Percentiles rank a stretch among this genome's conserved stretches.
Conservation (phyloP, 2,113 vertebrate genomes). For the Psammodynastes pulverulentus region DNA sequence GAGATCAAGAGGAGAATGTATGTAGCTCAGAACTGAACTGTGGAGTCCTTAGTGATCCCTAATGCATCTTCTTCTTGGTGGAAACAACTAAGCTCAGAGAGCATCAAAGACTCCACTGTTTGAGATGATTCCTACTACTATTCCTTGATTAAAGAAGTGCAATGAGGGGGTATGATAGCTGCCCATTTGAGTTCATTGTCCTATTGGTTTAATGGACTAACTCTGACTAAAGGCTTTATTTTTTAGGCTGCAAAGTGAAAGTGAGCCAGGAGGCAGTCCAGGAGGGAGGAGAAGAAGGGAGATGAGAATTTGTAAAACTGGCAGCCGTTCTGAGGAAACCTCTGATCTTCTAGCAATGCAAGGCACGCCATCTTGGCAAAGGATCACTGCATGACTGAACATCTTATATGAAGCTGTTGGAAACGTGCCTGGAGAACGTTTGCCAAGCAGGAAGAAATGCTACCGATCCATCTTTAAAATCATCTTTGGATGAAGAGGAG, state of each 20-base stretch:
- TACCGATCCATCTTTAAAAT: not conserved
- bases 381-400: not conserved
- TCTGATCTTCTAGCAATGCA: not conserved
- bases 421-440: not conserved
- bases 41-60: not conserved
- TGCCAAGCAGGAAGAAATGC: not conserved
- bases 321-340: not conserved
- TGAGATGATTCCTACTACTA: not conserved
- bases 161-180: not conserved
- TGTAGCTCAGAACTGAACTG: not conserved
- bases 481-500: not conserved
- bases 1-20: not conserved
- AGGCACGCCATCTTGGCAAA: not conserved
- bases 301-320: not conserved
- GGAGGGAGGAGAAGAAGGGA: not conserved
- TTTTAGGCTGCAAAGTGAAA: not conserved
- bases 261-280: not conserved
- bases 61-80: not conserved
- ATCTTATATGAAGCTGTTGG: not conserved
- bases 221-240: not conserved
- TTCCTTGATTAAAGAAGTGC: not conserved
- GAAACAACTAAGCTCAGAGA: not conserved
- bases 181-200: not conserved
- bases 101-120: not conserved
- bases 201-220: not conserved